phyloP scores from a whole-genome alignment of 2,797 vertebrate genomes.

The Spea hammondii region DNA sequence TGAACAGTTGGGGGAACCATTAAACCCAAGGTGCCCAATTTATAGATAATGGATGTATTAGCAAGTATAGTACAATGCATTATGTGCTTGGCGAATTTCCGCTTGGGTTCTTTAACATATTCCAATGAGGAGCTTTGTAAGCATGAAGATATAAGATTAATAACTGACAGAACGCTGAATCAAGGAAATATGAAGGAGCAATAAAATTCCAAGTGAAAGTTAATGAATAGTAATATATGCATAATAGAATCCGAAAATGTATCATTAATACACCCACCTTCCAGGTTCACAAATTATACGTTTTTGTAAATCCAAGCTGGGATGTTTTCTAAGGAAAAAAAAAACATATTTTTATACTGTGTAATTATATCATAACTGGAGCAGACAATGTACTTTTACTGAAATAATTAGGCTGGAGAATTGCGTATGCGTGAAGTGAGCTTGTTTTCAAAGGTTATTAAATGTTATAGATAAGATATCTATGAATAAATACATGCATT shows the following conservation, averaged over 20 bases:
- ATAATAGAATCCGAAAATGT: conserved; percentile 3
- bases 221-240: not conserved
- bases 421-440: conserved; percentile 38
- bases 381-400: conserved; percentile 46
- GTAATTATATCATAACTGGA: conserved; percentile 47
- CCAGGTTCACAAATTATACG: conserved; percentile 25
- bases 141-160: not conserved
- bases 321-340: conserved; percentile 32
- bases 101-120: not conserved
- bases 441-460: conserved; percentile 47
- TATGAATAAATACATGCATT: conserved; percentile 42
- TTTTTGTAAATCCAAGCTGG: conserved; percentile 14
- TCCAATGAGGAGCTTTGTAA: not conserved
- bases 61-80: too few relatives aligned
- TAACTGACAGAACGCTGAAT: not conserved
- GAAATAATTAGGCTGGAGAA: conserved; percentile 47
- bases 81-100: not conserved
- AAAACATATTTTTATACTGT: conserved; percentile 19
- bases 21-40: too few relatives aligned
- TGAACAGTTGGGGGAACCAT: too few relatives aligned
- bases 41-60: too few relatives aligned
- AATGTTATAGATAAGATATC: conserved; percentile 45
- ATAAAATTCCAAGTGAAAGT: conserved; percentile 1
- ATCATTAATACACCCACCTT: conserved; percentile 14
- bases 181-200: not conserved